Evolutionary conservation across 2,888 invertebrate species (phyloP), one percentile per base, ranked within the genome.

Genomic region (Trachelus tabidus): DNA sequence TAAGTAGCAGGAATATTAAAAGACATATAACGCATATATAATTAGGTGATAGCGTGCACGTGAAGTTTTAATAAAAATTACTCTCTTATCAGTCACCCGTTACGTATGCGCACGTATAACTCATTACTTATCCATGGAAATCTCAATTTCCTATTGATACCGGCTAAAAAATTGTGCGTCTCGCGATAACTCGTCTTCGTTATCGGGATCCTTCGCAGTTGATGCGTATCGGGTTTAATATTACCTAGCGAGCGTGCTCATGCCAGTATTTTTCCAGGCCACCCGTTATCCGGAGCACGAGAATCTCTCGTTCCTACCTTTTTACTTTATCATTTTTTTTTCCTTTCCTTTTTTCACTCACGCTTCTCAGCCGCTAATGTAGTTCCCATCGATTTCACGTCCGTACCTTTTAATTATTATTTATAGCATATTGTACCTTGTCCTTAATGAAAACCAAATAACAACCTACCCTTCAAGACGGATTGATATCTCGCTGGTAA

Each of bases 341-440:
- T 34, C n/a, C 12, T 71, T 71, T 40, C n/a, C 0, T 34, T 76
- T 37, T 76, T 73, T 68, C 75, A 40, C 34, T 73, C 73, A 34
- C 73, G 56, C 77, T 74, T 77, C 79, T 82, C 81, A 80, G 85
- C 85, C 83, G 78, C 79, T 76, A 34, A 77, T 69, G 79, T 85
- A 85, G 85, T 85, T 83, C 81, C 85, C 81, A 81, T 85, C 85
- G 81, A 85, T 85, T 84, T 85, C 82, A 73, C 77, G 79, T 79
- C 73, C 81, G 84, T 84, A 85, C 84, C 83, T 85, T 75, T 77
- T 77, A 76, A 82, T 82, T 77, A 79, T 80, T 82, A 83, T 82
- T 82, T 81, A 77, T 75, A 78, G 73, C 75, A 77, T 37, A 23
- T 56, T 56, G 23, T 56, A 23, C 23, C 56, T 56, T 73, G 34